A percentile compares a stretch with the other conserved stretches of the same genome.
Conservation (phyloP, 2,797 vertebrate species). For the Epinephelus coioides region DNA sequence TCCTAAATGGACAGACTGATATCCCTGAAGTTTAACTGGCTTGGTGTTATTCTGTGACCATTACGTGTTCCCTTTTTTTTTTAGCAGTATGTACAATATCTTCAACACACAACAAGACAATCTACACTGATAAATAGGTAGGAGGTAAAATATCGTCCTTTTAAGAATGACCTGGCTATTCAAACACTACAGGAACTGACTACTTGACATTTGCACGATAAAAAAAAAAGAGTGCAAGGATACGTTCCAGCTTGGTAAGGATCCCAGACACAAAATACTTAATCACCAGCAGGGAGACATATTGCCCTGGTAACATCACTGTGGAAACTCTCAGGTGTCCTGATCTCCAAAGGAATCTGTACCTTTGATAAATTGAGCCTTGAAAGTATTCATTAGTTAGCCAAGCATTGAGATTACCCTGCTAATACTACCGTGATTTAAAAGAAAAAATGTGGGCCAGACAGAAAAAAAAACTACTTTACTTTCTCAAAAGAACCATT, state of each 20-base stretch:
- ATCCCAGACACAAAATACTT: slow-evolving; percentile 51
- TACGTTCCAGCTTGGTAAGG: slow-evolving; percentile 50
- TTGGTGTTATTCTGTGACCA: no score
- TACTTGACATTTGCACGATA: slow-evolving; percentile 41
- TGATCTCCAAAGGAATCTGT: slow-evolving; percentile 67
- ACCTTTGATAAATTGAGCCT: slow-evolving; percentile 69
- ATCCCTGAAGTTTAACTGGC: no score
- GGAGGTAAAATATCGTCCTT: background rate
- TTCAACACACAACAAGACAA: no score
- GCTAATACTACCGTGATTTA: slow-evolving; percentile 58
- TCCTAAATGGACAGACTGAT: no score
- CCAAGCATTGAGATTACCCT: slow-evolving; percentile 64
- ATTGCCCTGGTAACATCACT: slow-evolving; percentile 51
- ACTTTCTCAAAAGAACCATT: slow-evolving; percentile 37
- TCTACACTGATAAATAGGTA: no score
- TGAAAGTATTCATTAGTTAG: slow-evolving; percentile 73
- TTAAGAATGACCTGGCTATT: slow-evolving; percentile 15
- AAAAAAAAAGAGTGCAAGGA: slow-evolving; percentile 28
- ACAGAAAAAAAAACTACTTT: slow-evolving; percentile 3
- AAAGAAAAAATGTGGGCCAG: slow-evolving; percentile 58
- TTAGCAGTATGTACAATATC: no score
- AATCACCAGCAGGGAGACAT: slow-evolving; percentile 57
- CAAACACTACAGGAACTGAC: slow-evolving; percentile 16
- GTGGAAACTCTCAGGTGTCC: slow-evolving; percentile 67
- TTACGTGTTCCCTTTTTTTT: no score